Evolutionary conservation across 2,797 vertebrate species (phyloP), one percentile per base, ranked within the genome.

Genomic region (Amazona ochrocephala): DNA sequence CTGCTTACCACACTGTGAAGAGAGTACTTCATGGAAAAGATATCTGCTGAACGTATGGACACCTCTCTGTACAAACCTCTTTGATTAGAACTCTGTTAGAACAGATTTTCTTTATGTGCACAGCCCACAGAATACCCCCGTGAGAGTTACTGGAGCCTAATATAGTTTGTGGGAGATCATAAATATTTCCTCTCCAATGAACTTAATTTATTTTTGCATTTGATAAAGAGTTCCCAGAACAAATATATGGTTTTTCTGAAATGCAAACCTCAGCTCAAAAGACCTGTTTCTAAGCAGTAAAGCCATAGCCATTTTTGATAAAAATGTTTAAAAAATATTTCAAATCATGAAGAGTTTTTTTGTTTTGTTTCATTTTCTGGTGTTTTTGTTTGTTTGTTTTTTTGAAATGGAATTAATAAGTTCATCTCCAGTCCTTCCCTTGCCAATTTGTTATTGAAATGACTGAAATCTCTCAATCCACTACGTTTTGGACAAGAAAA

Each of bases 1-100:
- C 10, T 1, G 1, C 12, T 45, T 24, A 29, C 22, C 1, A 1
- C 47, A 21, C 19, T n/a, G 6, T 54, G 60, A 68, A 51, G n/a
- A 48, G 8, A 68, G 3, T 5, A 2, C 16, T 67, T 14, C 24
- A 20, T 51, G 32, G 42, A 44, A 87, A 62, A 39, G 17, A 11
- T 30, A 7, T 24, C 20, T 45, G 10, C 51, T n/a, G 44, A 79
- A 76, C 4, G 27, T 62, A 8, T 2, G 11, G 74, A 34, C 24
- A 30, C 5, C 9, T 51, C 11, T 79, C 20, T 24, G 20, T 32
- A 54, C 21, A 51, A 82, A 71, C 21, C 27, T 54, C 27, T 86
- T 75, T 62, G 56, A 62, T 67, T 41, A 72, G 21, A 30, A 47
- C 30, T 54, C 71, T 70, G 1, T 60, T 44, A 67, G 29, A 73